A percentile compares a stretch with the other conserved stretches of the same genome.
These are phyloP conservation scores for Drosophila lacicola DNA, from an alignment of 2,888 invertebrate species.

Conservation along the genomic window DNA sequence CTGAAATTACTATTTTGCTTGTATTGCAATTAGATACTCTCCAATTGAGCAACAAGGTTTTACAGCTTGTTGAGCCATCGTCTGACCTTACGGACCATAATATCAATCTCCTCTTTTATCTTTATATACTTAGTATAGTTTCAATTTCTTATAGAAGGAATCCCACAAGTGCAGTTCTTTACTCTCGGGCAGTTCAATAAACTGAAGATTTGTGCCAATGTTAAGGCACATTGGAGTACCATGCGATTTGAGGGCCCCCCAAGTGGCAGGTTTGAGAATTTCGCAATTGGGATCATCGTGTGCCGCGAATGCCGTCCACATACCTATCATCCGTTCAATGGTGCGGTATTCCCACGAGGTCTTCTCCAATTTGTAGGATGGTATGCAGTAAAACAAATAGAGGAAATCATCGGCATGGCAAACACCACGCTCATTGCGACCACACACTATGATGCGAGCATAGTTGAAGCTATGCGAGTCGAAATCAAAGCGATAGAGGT, in stretches of 20 bases:
- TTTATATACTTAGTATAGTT: background rate
- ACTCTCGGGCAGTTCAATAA: conserved; percentile 78
- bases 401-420: conserved; percentile 81
- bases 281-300: conserved; percentile 72
- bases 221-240: conserved; percentile 66
- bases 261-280: conserved; percentile 44
- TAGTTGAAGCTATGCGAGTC: conserved; percentile 79
- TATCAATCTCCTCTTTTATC: background rate
- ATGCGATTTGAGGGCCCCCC: conserved; percentile 37
- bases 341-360: conserved; percentile 70
- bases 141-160: conserved; percentile 63
- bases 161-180: conserved; percentile 79
- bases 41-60: no score
- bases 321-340: conserved; percentile 74
- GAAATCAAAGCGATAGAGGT: conserved; percentile 79
- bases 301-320: conserved; percentile 76
- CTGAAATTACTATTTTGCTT: no score
- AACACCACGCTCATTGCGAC: conserved; percentile 68
- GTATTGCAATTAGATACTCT: no score
- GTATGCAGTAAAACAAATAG: conserved; percentile 72
- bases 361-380: conserved; percentile 55
- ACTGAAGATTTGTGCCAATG: conserved; percentile 65
- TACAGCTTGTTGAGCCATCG: no score
- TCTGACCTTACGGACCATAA: no score
- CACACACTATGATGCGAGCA: conserved; percentile 68